Evolutionary conservation across 2,113 vertebrate genomes (phyloP).

Genomic region (Apodemus speciosus): DNA sequence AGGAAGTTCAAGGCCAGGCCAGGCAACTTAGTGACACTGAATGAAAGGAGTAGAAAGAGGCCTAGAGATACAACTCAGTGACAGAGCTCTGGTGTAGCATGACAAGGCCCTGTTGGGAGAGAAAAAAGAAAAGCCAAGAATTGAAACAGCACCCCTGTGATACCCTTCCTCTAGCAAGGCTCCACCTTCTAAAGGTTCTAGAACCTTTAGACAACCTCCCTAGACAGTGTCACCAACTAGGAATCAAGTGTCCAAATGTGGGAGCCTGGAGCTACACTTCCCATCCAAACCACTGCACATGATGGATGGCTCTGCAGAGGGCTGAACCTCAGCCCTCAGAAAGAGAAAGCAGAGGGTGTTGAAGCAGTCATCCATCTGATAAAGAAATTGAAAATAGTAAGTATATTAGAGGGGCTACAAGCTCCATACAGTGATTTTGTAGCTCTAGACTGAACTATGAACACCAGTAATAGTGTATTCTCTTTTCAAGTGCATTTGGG

Average conservation of each 20-base stretch:
- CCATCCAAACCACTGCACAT: not conserved
- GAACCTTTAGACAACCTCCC: not conserved
- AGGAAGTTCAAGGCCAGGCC: not conserved
- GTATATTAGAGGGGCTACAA: not conserved
- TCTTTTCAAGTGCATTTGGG: not conserved
- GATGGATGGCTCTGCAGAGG: not conserved
- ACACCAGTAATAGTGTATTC: not conserved
- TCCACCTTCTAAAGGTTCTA: not conserved
- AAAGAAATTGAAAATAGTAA: not conserved
- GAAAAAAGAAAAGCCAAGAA: not conserved
- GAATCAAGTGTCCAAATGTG: no score
- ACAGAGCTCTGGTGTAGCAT: not conserved
- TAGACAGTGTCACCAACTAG: not conserved
- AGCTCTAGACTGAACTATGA: not conserved
- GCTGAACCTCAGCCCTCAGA: not conserved
- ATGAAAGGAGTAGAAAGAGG: not conserved
- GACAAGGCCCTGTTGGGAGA: not conserved
- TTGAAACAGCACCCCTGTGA: not conserved
- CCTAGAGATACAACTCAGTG: not conserved
- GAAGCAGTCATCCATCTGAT: not conserved
- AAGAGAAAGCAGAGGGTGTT: not conserved
- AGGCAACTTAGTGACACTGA: not conserved
- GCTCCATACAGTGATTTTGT: not conserved
- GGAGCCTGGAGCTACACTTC: not conserved
- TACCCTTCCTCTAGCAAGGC: not conserved